A percentile compares a stretch with the other conserved stretches of the same genome.
Conservation (phyloP, 2,888 invertebrate species). For the Eupeodes luniger region DNA sequence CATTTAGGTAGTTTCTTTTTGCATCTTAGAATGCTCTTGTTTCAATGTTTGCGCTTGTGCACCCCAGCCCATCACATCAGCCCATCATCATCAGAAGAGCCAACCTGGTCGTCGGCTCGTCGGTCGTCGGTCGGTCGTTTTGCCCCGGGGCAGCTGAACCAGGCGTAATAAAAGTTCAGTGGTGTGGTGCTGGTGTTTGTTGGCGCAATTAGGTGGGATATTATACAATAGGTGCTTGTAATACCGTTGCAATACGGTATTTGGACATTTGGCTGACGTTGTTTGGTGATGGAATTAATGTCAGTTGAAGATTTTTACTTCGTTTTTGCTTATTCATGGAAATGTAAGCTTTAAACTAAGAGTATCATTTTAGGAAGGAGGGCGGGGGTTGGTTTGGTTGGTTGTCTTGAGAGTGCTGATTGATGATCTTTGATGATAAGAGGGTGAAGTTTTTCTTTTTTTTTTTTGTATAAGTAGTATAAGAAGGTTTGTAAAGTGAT, state of each 20-base stretch:
- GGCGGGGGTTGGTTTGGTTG: background rate
- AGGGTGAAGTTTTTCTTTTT: slow-evolving; percentile 39
- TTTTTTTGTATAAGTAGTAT: background rate
- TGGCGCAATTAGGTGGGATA: slow-evolving; percentile 70
- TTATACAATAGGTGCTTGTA: slow-evolving; percentile 74
- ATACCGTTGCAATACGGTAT: slow-evolving; percentile 74
- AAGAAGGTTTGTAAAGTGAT: background rate
- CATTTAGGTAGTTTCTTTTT: background rate
- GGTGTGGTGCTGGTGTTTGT: slow-evolving; percentile 57
- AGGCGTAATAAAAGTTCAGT: slow-evolving; percentile 58
- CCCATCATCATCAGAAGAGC: too few relatives aligned
- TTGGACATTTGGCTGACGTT: slow-evolving; percentile 57
- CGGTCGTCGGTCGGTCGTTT: too few relatives aligned
- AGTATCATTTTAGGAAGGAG: slow-evolving; percentile 9
- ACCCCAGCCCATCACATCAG: background rate
- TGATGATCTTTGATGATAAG: slow-evolving; percentile 62
- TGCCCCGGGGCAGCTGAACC: background rate
- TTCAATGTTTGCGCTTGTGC: slow-evolving; percentile 59
- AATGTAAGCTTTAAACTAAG: background rate
- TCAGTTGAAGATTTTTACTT: slow-evolving; percentile 55
- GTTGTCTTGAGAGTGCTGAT: slow-evolving; percentile 49
- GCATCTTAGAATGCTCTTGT: slow-evolving; percentile 58
- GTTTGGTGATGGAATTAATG: slow-evolving; percentile 73
- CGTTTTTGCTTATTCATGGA: slow-evolving; percentile 31
- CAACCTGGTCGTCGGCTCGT: too few relatives aligned